Base-by-base conservation (phyloP, 2,797 vertebrate genomes). In the Centroberyx gerrardi region DNA sequence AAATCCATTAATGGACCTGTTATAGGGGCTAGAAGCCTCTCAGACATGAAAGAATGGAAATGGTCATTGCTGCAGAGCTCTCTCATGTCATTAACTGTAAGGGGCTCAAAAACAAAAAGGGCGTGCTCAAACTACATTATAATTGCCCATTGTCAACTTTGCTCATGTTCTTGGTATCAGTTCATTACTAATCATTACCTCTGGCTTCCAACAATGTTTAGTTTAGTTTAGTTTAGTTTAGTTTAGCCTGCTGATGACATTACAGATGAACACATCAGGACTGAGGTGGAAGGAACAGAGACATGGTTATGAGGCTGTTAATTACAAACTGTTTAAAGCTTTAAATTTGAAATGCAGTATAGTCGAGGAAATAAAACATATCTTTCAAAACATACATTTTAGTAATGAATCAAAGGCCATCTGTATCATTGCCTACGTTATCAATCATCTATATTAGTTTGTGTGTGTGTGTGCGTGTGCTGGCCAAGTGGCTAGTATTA, bases 1-100 rank as follows among this genome's bases (percentile, higher is more conserved):
- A 52, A 68, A 79, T 61, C 89, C 83, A 90, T 90, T 94, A 94
- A 90, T 82, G 86, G 85, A 66, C 83, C 89, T 80, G 84, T 91
- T 92, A 87, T 85, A 74, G 22, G 66, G 38, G 72, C 63, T 62
- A 53, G 71, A 87, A 80, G 72, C 85, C 81, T 90, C 89, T 87
- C 76, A 88, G 79, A 85, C 63, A 56, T 55, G 76, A 79, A 84
- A 76, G 51, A 87, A 83, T 75, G 69, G 75, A 88, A 89, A 82
- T 61, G 71, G 61, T 53, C 66, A 63, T 83, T 82, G 63, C 76
- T 74, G 59, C 82, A 66, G 71, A 74, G 82, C 78, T 81, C 82
- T 82, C 73, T 82, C 69, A 54, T 68, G 73, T 86, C 87, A 83
- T 89, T 84, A 84, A 72, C 71, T 58, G 74, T 52, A 66, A 86